These are phyloP conservation scores for Piscicola geometra DNA, from an alignment of 2,888 invertebrate species.

Conservation along the genomic window DNA sequence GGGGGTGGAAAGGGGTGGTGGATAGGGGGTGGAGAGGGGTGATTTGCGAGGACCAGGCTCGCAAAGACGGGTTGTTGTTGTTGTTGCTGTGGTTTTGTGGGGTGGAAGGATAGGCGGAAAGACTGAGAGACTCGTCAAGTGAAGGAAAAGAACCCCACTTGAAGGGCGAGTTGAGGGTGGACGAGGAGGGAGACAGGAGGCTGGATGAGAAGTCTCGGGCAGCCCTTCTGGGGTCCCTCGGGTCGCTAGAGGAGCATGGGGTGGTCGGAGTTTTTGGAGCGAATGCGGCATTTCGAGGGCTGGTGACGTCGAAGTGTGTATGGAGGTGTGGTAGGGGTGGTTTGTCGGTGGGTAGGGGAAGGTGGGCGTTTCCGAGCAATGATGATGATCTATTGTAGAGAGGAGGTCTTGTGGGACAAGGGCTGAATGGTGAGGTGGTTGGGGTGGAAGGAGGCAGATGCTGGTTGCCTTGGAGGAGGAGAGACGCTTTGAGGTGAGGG, in stretches of 20 bases:
- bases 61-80: background rate
- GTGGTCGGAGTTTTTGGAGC: background rate
- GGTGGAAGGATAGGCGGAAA: background rate
- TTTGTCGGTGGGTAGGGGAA: too few relatives aligned
- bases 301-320: too few relatives aligned
- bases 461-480: background rate
- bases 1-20: too few relatives aligned
- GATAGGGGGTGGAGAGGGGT: background rate
- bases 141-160: background rate
- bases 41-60: background rate
- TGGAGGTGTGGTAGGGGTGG: too few relatives aligned
- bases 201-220: background rate
- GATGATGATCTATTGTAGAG: too few relatives aligned
- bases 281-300: background rate
- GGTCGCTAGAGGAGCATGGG: background rate
- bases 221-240: constrained; percentile 23
- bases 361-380: too few relatives aligned
- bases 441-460: background rate
- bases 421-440: background rate
- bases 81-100: background rate
- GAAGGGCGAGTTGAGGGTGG: background rate
- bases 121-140: background rate
- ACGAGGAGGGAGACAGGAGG: background rate
- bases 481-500: background rate
- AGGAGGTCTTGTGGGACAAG: background rate